These are phyloP conservation scores for Auanema freiburgensis DNA, from an alignment of 2,888 invertebrate species.

Conservation along the genomic window DNA sequence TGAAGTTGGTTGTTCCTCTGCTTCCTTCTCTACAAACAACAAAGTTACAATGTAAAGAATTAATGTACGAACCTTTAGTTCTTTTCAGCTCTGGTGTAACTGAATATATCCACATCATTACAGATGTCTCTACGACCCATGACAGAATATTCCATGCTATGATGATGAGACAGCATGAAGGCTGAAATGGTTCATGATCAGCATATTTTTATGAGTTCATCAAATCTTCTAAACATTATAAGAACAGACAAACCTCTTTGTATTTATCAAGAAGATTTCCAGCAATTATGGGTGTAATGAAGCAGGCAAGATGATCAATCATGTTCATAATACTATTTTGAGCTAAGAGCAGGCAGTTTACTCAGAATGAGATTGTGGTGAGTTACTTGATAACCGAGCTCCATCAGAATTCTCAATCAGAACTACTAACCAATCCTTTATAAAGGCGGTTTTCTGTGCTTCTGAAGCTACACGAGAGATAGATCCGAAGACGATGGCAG, in stretches of 20 bases:
- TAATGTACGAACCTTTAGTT: slow-evolving; percentile 11
- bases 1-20: slow-evolving; percentile 2
- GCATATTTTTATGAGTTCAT: background rate
- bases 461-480: slow-evolving; percentile 49
- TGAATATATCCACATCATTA: slow-evolving; percentile 40
- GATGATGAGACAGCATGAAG: slow-evolving; percentile 24
- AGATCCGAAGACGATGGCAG: slow-evolving; percentile 29
- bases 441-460: slow-evolving; percentile 54
- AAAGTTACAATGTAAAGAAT: background rate
- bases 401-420: slow-evolving; percentile 34
- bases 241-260: slow-evolving; percentile 8
- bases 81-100: slow-evolving; percentile 25
- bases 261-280: slow-evolving; percentile 37
- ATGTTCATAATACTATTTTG: slow-evolving; percentile 43
- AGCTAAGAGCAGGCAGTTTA: too few relatives aligned
- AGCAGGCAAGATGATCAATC: slow-evolving; percentile 47
- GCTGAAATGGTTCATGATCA: background rate
- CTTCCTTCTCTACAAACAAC: background rate
- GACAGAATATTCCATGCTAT: slow-evolving; percentile 48
- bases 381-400: slow-evolving; percentile 34
- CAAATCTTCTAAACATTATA: too few relatives aligned
- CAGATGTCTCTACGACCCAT: slow-evolving; percentile 46
- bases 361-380: too few relatives aligned
- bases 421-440: slow-evolving; percentile 59
- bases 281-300: slow-evolving; percentile 42